Evolutionary conservation across 2,797 vertebrate genomes (phyloP), one percentile per base, ranked within the genome.

Genomic region (Clarias pachynema): DNA sequence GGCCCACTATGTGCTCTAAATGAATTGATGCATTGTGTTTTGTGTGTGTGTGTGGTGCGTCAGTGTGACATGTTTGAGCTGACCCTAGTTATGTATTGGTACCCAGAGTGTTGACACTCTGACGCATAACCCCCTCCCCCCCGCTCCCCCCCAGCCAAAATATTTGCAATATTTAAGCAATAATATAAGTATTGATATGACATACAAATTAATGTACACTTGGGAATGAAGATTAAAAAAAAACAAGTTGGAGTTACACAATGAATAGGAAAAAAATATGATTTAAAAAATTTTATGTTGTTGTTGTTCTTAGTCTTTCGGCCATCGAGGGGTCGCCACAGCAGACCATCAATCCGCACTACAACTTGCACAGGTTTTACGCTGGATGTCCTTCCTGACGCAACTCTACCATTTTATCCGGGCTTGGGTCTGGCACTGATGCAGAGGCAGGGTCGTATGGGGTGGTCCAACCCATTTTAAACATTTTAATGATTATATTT

Each of bases 1-100:
- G 73, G 69, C 56, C 44, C 63, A 83, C 86, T 91, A 86, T 92
- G 91, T 88, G 87, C 89, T 89, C 84, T 89, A 86, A 66, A 90
- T 87, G 87, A 93, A 87, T 91, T 20, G 34, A 63, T 9, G 53
- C 7, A 68, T 18, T 18, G 57, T 79, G 44, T 75, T 65, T 18
- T 77, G 73, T 78, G 31, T 79, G 57, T 78, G 57, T 78, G 37
- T 68, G 22, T 59, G 34, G 63, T 92, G 90, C 89, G 90, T 94
- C 92, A 94, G 62, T 66, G 22, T 10, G 20, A 29, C 87, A 83
- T 65, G 81, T 88, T 56, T 69, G 80, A 24, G 63, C 34, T 91
- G 91, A 93, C 92, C 93, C 82, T 83, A 79, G 56, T 80, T 79
- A 44, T 72, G 77, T 44, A 44, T 62, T 5, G 22, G 86, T 86